Base-by-base conservation (phyloP, 2,113 vertebrate genomes). In the Siniperca chuatsi region DNA sequence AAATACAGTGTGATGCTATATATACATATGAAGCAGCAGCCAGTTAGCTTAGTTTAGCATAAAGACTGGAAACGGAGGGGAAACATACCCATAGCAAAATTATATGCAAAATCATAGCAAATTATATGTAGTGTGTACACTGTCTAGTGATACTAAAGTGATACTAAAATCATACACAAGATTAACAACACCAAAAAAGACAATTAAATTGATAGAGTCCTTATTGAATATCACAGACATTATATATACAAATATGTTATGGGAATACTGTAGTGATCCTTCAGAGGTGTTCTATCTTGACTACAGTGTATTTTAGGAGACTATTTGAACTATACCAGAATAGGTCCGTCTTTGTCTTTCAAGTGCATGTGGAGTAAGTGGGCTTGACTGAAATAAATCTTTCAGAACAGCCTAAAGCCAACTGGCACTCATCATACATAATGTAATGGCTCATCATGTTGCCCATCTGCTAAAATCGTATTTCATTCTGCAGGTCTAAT, bases 401-500 rank as follows among this genome's bases (percentile, higher is more conserved):
- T 94, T 94, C 50, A 94, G 82, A 82, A 82, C 65, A 54, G 88
- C 93, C 93, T 92, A 74, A 91, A 92, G 93, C 91, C 71, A 92
- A 89, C 85, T 88, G 89, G 89, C 93, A 82, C 89, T 88, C 82
- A 73, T 85, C 87, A 91, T 93, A 87, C 89, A 92, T 83, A 92
- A 94, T 94, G 90, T 69, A 93, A 81, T 80, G 82, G 79, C 88
- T 92, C 90, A 90, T 86, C 84, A 10, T 76, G 81, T 79, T 84
- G 84, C 87, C 85, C 84, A 87, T 89, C 86, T 90, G 89, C 90
- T 87, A 44, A 90, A 91, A 87, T 83, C 33, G 21, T 71, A 83
- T 67, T 83, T 81, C 69, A 67, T 66, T 8, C 71, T 37, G 54
- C 73, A 73, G 77, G 78, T 86, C 69, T 71, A 54, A 85, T 89